Evolutionary conservation across 2,888 invertebrate genomes (phyloP).

Genomic region (Anticlea derivata): DNA sequence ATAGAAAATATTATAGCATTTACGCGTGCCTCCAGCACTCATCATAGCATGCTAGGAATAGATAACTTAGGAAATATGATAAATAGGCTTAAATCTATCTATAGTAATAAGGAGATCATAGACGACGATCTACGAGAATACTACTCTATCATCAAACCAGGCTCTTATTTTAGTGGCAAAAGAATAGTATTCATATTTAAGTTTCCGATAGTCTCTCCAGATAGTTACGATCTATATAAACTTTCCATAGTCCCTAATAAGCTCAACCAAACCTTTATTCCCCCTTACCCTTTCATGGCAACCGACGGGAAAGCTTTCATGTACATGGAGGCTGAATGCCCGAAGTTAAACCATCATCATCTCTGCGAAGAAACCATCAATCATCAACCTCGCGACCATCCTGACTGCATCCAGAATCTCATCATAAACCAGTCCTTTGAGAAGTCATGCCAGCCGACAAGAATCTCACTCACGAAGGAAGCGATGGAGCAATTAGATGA

Average conservation of each 20-base stretch:
- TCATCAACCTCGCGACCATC: neutral
- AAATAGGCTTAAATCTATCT: neutral
- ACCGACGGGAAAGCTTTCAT: no score
- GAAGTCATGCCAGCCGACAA: neutral
- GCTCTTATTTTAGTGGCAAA: neutral
- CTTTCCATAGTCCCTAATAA: no score
- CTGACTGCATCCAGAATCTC: neutral
- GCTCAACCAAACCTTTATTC: no score
- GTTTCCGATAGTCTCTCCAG: neutral
- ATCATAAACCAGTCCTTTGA: neutral
- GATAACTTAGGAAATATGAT: neutral
- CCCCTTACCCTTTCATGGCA: no score
- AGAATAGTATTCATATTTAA: neutral
- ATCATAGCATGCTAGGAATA: neutral
- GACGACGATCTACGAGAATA: no score
- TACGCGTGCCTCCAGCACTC: no score
- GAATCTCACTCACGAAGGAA: neutral
- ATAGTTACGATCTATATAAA: neutral
- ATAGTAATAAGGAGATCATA: no score
- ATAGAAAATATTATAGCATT: neutral
- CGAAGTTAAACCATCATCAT: neutral
- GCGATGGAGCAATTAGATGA: neutral
- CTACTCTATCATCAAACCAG: no score
- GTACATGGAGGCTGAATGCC: no score
- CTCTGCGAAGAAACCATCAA: no score